Base-by-base conservation (phyloP, 2,888 invertebrate genomes). In the Caenorhabditis plicata region DNA sequence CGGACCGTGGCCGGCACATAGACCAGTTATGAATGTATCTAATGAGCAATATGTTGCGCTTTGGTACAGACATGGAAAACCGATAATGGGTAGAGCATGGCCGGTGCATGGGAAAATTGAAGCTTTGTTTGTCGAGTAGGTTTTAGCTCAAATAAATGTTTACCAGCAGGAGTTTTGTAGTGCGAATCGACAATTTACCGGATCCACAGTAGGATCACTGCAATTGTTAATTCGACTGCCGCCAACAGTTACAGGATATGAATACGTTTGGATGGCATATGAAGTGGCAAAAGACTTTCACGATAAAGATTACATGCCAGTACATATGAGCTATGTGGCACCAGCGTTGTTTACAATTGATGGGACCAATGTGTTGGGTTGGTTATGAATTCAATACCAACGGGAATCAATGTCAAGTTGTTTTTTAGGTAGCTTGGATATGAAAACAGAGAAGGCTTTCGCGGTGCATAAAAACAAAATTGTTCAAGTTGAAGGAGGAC, bases 31-130 rank as follows among this genome's bases (percentile, higher is more conserved):
- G 26, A 25, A 31, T 13, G 39, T 43, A 13, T 17, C 25, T 2
- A 47, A 56, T n/a, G 65, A 67, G 15, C 71, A 71, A 27, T 64
- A 46, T 27, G 71, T 71, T 22, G 71, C 67, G 3, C 32, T 69
- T 23, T 71, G 71, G 69, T 69, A 64, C 27, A 53, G 64, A 25
- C 67, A 67, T 44, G 67, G 67, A 11, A 61, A 52, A 36, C 69
- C 71, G 33, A 33, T 67, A 1, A 69, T 71, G 69, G 71, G 71
- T 31, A 55, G 69, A 36, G 71, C 68, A 8, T 65, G 64, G 69
- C 38, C 53, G 19, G 39, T 52, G 33, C 29, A 47, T 23, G 61
- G 65, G 3, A 56, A 27, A 25, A 60, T 71, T 19, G 56, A 56
- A 7, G 71, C 69, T 7, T 64, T 61, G 2, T 71, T 71, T 45